A percentile compares a stretch with the other conserved stretches of the same genome.
Evolutionary conservation across 2,113 vertebrate species (phyloP).

Genomic region (Miniopterus natalensis): DNA sequence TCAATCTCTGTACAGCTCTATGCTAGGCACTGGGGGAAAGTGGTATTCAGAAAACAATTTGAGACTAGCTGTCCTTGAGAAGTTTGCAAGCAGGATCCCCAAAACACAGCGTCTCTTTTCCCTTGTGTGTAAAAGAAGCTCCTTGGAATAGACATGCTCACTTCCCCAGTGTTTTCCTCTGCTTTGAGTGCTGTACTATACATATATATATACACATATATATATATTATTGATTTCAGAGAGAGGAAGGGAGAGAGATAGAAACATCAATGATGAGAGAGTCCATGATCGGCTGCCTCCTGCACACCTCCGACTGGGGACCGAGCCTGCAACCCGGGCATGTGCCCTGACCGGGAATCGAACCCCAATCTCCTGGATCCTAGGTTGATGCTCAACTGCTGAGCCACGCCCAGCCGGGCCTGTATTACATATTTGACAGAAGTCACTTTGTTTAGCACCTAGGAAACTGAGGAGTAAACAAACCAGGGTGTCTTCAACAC

Average conservation of each 20-base stretch:
- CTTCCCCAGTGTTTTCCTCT: not conserved
- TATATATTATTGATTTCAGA: too few relatives aligned
- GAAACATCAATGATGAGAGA: too few relatives aligned
- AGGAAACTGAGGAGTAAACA: not conserved
- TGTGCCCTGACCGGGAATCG: too few relatives aligned
- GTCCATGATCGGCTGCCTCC: too few relatives aligned
- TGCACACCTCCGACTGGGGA: too few relatives aligned
- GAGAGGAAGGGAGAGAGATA: too few relatives aligned
- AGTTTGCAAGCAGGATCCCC: not conserved
- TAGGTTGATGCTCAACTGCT: too few relatives aligned
- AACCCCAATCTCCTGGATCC: too few relatives aligned
- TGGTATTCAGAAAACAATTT: not conserved
- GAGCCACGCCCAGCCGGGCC: too few relatives aligned
- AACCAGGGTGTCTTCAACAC: not conserved
- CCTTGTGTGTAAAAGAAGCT: not conserved
- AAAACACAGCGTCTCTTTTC: not conserved
- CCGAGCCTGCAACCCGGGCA: too few relatives aligned
- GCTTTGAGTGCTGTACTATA: not conserved
- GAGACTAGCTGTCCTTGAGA: not conserved
- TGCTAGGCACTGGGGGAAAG: not conserved
- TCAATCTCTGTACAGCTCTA: not conserved
- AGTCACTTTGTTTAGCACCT: not conserved
- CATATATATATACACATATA: too few relatives aligned
- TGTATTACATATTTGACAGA: not conserved
- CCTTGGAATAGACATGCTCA: not conserved